These are phyloP conservation scores for Marmota flaviventris DNA, from an alignment of 2,113 vertebrate species.

Conservation along the genomic window DNA sequence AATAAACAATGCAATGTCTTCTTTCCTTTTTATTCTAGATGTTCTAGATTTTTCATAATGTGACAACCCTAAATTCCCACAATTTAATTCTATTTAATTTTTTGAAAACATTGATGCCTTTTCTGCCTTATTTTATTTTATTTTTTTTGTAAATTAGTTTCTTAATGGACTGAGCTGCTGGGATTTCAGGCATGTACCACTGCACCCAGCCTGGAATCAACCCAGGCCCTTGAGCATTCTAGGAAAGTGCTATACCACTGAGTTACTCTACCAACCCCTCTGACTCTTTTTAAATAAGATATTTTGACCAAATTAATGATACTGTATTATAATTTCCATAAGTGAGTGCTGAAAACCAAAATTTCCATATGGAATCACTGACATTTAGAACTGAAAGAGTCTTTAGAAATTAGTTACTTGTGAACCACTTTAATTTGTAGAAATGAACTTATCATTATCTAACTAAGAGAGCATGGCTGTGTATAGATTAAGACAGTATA, in stretches of 20 bases:
- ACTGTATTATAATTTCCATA: background rate
- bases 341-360: background rate
- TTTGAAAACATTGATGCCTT: background rate
- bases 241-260: background rate
- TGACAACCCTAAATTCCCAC: slow-evolving; percentile 81
- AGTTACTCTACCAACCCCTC: background rate
- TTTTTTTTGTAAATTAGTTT: no score
- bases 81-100: slow-evolving; percentile 28
- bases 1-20: background rate
- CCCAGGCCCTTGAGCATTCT: background rate
- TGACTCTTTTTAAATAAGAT: slow-evolving; percentile 11
- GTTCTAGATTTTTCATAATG: slow-evolving; percentile 52
- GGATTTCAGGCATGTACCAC: no score
- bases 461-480: background rate
- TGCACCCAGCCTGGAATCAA: background rate
- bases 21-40: slow-evolving; percentile 60
- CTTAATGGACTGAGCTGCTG: no score
- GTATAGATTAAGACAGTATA: background rate
- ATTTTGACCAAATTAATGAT: background rate
- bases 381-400: slow-evolving; percentile 8
- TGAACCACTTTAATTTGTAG: slow-evolving; percentile 21
- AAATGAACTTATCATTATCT: slow-evolving; percentile 21
- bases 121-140: background rate
- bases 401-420: background rate
- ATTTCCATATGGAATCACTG: background rate